phyloP scores from a whole-genome alignment of 2,797 vertebrate genomes.

The Cyprinella venusta region DNA sequence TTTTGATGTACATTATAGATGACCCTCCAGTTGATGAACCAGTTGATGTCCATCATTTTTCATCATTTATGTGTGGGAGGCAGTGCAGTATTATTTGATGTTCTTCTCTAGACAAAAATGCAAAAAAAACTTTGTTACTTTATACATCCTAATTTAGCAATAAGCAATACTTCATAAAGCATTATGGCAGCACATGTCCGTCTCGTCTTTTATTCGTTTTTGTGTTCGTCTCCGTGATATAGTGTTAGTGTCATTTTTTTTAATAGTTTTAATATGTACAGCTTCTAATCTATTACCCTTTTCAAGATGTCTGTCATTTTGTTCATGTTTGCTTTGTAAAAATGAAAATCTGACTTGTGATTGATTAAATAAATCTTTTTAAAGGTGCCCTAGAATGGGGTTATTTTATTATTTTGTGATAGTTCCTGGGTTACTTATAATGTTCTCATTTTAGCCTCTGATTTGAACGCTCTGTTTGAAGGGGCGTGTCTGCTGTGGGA shows the following conservation, averaged over 20 bases:
- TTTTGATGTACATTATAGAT: neutral
- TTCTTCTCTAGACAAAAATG: neutral
- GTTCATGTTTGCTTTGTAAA: constrained; percentile 4
- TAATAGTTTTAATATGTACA: constrained; percentile 30
- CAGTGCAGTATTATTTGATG: constrained; percentile 26
- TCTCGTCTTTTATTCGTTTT: neutral
- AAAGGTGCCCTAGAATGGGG: neutral
- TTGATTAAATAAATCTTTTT: constrained; percentile 36
- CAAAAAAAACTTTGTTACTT: neutral
- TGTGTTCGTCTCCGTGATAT: neutral
- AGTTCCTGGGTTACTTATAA: too few species aligned
- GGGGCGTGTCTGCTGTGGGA: too few species aligned
- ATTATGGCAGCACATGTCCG: neutral
- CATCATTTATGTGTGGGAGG: neutral
- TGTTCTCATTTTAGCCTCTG: too few species aligned
- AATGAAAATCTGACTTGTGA: neutral
- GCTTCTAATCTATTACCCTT: constrained; percentile 7
- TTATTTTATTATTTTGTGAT: too few species aligned
- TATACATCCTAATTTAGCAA: neutral
- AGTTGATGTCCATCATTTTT: neutral
- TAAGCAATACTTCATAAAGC: neutral
- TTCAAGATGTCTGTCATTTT: constrained; percentile 29
- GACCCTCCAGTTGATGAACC: constrained; percentile 24
- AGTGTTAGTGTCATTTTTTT: constrained; percentile 6
- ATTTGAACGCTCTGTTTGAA: too few species aligned